phyloP scores from a whole-genome alignment of 2,888 invertebrate genomes.

The Mayetiola destructor region DNA sequence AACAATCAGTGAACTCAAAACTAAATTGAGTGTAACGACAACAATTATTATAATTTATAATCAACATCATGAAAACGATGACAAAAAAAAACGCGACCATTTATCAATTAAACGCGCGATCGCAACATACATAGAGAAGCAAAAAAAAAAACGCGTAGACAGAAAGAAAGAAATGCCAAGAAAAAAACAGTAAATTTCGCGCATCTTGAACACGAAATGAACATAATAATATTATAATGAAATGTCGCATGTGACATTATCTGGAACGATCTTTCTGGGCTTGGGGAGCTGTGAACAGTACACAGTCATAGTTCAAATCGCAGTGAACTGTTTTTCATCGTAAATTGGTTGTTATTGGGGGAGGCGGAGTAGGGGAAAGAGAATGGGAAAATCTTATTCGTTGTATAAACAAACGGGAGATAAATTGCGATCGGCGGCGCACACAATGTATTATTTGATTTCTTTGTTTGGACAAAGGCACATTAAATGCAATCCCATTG shows the following conservation, averaged over 20 bases:
- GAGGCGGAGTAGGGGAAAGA: no score
- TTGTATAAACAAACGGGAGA: no score
- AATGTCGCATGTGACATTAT: not conserved
- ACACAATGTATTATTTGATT: no score
- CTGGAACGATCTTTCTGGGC: not conserved
- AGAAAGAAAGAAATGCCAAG: not conserved
- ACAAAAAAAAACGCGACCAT: not conserved
- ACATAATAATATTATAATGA: no score
- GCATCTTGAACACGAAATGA: no score
- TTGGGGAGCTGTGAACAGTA: no score
- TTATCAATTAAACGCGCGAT: slow-evolving; percentile 7
- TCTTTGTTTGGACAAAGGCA: no score
- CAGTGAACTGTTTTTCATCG: not conserved
- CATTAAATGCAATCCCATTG: no score
- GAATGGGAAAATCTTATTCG: no score
- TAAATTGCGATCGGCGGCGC: no score
- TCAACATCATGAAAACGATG: no score
- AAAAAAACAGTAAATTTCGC: not conserved
- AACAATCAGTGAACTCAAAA: slow-evolving; percentile 10
- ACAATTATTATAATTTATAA: not conserved
- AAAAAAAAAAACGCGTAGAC: not conserved
- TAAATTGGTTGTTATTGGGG: not conserved
- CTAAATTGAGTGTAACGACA: slow-evolving; percentile 4
- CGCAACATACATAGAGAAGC: not conserved
- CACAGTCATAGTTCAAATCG: not conserved